Percentiles rank a stretch among this genome's conserved stretches.
phyloP scores from a whole-genome alignment of 2,113 vertebrate species.

The Phalacrocorax pelagicus region DNA sequence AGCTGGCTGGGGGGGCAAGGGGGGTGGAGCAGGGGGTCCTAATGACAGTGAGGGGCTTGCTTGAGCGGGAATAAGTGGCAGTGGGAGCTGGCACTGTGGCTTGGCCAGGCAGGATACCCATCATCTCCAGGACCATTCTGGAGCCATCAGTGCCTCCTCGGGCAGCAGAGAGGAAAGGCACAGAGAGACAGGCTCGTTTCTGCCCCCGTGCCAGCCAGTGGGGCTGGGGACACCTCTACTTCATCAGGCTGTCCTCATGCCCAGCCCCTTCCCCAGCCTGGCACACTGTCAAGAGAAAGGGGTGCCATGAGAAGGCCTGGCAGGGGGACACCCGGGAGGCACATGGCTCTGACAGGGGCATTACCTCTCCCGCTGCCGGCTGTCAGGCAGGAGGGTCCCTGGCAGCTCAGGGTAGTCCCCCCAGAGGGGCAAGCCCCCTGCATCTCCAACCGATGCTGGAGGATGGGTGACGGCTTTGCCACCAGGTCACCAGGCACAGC shows the following conservation, averaged over 20 bases:
- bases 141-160: background rate
- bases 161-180: background rate
- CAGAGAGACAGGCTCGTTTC: background rate
- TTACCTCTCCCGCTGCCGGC: background rate
- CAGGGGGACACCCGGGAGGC: fast-evolving
- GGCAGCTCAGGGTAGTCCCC: background rate
- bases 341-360: fast-evolving
- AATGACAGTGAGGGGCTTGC: fast-evolving
- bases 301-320: background rate
- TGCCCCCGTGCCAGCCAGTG: fast-evolving
- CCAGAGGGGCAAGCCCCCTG: fast-evolving
- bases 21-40: background rate
- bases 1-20: fast-evolving
- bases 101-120: background rate
- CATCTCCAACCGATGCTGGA: fast-evolving
- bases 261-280: background rate
- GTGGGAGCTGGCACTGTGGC: background rate
- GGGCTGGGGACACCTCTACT: background rate
- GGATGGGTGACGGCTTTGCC: background rate
- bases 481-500: fast-evolving
- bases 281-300: background rate
- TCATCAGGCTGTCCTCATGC: fast-evolving
- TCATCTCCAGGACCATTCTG: background rate
- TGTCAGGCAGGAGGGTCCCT: background rate
- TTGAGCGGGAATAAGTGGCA: background rate